Conservation (phyloP, 2,888 invertebrate species). For the Eremobia ochroleuca region DNA sequence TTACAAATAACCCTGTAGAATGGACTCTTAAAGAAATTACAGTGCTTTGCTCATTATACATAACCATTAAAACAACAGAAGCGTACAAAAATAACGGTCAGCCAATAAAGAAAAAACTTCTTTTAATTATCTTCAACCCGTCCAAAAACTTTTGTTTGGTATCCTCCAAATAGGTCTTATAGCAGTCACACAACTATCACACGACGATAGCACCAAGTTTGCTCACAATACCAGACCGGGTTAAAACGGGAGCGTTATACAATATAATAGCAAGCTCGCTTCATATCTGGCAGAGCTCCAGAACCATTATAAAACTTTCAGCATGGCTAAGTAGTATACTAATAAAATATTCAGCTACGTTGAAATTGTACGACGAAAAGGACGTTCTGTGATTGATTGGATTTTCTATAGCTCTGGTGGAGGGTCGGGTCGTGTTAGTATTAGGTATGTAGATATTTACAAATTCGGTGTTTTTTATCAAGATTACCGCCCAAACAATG, state of each 20-base stretch:
- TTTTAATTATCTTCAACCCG: slow-evolving; percentile 13
- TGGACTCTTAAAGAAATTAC: background rate
- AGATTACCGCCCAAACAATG: background rate
- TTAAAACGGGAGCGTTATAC: slow-evolving; percentile 66
- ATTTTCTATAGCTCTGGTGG: slow-evolving; percentile 26
- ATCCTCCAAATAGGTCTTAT: slow-evolving; percentile 19
- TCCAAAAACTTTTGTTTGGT: slow-evolving; percentile 25
- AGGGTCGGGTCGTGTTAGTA: background rate
- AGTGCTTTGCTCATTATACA: background rate
- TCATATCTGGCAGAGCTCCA: slow-evolving; percentile 82
- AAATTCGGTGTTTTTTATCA: background rate
- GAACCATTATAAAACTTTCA: slow-evolving; percentile 86
- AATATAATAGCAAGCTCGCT: slow-evolving; percentile 72
- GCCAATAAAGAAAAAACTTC: background rate
- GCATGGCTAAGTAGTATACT: slow-evolving; percentile 82
- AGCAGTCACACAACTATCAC: slow-evolving; percentile 39
- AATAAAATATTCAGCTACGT: slow-evolving; percentile 82
- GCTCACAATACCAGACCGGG: slow-evolving; percentile 54
- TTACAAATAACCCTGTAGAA: no score
- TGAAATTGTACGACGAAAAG: slow-evolving; percentile 59
- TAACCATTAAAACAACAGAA: background rate
- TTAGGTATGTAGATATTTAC: slow-evolving; percentile 1
- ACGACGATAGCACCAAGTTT: slow-evolving; percentile 47
- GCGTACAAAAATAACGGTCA: background rate
- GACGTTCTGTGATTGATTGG: slow-evolving; percentile 56